Evolutionary conservation across 2,888 invertebrate genomes (phyloP).

Genomic region (Hanleya hanleyi): DNA sequence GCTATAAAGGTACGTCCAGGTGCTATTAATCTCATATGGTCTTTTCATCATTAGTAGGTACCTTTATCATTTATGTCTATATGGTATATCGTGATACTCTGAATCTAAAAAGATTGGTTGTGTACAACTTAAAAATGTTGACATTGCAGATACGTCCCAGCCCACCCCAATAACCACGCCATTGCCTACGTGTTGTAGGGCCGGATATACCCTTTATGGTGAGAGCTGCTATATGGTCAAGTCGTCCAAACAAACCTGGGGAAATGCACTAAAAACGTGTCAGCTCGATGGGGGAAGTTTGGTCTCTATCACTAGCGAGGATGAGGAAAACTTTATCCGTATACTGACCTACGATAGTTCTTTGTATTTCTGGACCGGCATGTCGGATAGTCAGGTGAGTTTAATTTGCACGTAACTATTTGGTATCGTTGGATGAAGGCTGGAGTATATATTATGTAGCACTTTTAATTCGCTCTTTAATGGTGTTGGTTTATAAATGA

Average conservation of each 20-base stretch:
- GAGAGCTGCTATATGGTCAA: background rate
- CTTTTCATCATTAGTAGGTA: too few relatives aligned
- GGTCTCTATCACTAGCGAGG: background rate
- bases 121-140: too few relatives aligned
- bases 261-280: background rate
- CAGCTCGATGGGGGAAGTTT: background rate
- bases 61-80: too few relatives aligned
- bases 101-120: too few relatives aligned
- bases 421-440: too few relatives aligned
- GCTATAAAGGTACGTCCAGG: conserved; percentile 12
- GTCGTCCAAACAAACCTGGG: background rate
- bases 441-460: too few relatives aligned
- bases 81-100: too few relatives aligned
- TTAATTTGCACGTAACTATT: too few relatives aligned
- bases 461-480: too few relatives aligned
- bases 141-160: background rate
- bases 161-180: background rate
- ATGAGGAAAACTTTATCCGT: background rate
- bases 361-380: background rate
- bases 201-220: background rate
- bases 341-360: background rate
- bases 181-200: background rate
- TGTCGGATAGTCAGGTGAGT: background rate
- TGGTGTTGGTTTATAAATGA: too few relatives aligned
- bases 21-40: too few relatives aligned